Conservation (phyloP, 2,888 invertebrate genomes). For the Epinotia bilunana region DNA sequence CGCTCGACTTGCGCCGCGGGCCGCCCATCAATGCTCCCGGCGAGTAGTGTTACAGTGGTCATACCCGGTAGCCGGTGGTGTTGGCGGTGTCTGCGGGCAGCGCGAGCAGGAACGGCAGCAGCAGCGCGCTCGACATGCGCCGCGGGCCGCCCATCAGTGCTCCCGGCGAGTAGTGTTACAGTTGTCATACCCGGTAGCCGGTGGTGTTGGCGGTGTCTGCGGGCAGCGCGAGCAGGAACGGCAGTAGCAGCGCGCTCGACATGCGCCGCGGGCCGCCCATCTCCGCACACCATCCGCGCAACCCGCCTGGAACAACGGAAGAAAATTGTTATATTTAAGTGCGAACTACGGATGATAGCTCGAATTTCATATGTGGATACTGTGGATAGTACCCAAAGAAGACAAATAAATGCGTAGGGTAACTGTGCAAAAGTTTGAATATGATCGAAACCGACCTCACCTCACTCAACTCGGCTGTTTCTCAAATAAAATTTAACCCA, state of each 20-base stretch:
- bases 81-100: constrained; percentile 70
- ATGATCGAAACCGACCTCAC: too few species aligned
- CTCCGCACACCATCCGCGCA: constrained; percentile 76
- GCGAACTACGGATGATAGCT: background rate
- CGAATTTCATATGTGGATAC: background rate
- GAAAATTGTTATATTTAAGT: background rate
- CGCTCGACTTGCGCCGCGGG: constrained; percentile 81
- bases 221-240: constrained; percentile 75
- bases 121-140: constrained; percentile 82
- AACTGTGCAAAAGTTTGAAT: too few species aligned
- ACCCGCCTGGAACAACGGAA: constrained; percentile 57
- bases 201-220: constrained; percentile 72
- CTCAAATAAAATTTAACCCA: too few species aligned
- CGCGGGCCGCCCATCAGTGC: constrained; percentile 79
- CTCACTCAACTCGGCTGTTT: background rate
- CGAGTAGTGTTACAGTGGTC: constrained; percentile 34
- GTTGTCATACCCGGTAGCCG: constrained; percentile 66
- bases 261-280: constrained; percentile 83
- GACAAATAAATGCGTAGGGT: background rate
- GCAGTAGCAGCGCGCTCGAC: constrained; percentile 81
- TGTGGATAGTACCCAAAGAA: background rate
- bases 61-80: constrained; percentile 73
- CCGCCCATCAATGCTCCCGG: constrained; percentile 66
- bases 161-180: constrained; percentile 40
- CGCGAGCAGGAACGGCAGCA: constrained; percentile 77